Base-by-base conservation (phyloP, 2,113 vertebrate genomes). In the Marcusenius ussheri region DNA sequence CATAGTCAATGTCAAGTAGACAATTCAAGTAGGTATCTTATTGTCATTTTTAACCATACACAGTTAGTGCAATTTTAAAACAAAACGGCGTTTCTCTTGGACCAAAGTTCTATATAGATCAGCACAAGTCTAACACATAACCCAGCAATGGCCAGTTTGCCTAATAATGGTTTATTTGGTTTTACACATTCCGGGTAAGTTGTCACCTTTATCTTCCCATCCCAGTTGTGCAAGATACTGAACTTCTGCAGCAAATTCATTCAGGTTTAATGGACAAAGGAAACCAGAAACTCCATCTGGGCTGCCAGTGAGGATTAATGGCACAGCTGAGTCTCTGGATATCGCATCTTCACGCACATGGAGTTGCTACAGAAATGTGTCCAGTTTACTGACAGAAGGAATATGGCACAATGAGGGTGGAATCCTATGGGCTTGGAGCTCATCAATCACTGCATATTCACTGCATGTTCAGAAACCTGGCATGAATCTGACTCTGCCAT, bases 181-280 rank as follows among this genome's bases (percentile, higher is more conserved):
- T 62, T n/a, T n/a, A 27, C 21, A 62, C 8, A 62, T 27, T 62
- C 58, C 10, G 24, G 8, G 58, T 10, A 62, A 62, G 58, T 62
- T 24, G 62, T 3, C 3, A 13, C n/a, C n/a, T 70, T 70, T 47
- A 0, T 46, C 83, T 84, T 45, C n/a, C 56, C 53, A 87, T 84
- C 66, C n/a, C 11, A 90, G 89, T 89, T 66, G 87, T 90, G 46
- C 89, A 89, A 90, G 53, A 42, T 88, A 70, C 91, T 84, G 89
- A 84, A 90, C 80, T 92, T 11, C 90, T 88, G 89, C 49, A 35
- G 89, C 88, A 88, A 89, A 91, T 91, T 91, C 85, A 90, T 83
- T 93, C 90, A 77, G 92, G 90, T 92, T 91, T 92, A 93, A 93
- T 87, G 90, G 74, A 90, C 80, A 90, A 88, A 91, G 46, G 31